These are phyloP conservation scores for Volucella zonaria DNA, from an alignment of 2,888 invertebrate species.

Conservation along the genomic window DNA sequence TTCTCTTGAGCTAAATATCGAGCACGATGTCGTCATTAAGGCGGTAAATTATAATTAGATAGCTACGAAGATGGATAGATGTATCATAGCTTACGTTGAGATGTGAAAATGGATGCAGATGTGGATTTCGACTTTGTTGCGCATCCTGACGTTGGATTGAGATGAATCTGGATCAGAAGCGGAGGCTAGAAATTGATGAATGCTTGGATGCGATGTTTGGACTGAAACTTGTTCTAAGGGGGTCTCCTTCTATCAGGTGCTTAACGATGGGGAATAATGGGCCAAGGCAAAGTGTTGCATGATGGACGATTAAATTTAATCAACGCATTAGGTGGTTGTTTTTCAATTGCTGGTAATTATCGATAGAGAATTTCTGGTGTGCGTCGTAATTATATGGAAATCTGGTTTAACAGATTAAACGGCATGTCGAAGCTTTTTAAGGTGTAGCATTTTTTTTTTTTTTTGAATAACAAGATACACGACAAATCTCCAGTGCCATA, in stretches of 20 bases:
- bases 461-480: too few relatives aligned
- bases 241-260: background rate
- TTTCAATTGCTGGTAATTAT: background rate
- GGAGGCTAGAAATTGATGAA: conserved; percentile 1
- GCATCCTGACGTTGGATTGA: background rate
- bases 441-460: too few relatives aligned
- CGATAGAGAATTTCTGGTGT: background rate
- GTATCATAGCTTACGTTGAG: background rate
- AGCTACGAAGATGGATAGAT: background rate
- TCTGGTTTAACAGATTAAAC: background rate
- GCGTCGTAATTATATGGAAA: conserved; percentile 3
- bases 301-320: conserved; percentile 11
- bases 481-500: too few relatives aligned
- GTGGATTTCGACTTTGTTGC: background rate
- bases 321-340: background rate
- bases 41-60: conserved; percentile 36
- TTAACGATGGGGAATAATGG: background rate
- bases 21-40: conserved; percentile 5
- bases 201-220: background rate
- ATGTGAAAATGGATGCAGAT: background rate
- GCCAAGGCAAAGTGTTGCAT: conserved; percentile 11
- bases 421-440: too few relatives aligned
- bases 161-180: background rate
- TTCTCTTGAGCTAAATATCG: background rate
- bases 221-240: conserved; percentile 4